Evolutionary conservation across 2,888 invertebrate genomes (phyloP), one percentile per base, ranked within the genome.

Genomic region (Drosophila diplacantha): DNA sequence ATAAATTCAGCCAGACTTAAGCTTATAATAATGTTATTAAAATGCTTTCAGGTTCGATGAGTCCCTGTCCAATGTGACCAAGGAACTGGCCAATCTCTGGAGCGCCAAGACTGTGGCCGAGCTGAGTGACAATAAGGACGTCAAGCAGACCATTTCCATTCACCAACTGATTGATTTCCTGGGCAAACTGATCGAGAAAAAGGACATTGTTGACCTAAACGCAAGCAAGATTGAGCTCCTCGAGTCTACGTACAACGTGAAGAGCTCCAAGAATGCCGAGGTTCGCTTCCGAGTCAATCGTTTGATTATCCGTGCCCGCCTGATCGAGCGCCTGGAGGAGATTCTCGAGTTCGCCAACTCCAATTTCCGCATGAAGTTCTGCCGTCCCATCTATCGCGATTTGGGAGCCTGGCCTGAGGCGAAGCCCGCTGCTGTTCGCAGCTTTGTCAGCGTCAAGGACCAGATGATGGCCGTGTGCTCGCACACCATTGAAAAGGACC

Each of bases 311-410:
- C 92, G 91, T 84, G 93, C 93, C 12, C 91, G 90, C 56, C 93
- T 95, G 90, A 88, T 90, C 26, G 89, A 91, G 0, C 92, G 92
- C 79, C 88, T 97, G 34, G 88, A 90, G 2, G 90, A 91, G 16
- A 93, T 93, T 2, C 89, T 97, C 56, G 86, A 91, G 20, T 97
- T 97, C 90, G 92, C 96, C 9, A 95, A 94, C 73, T 91, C 91
- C 18, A 93, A 95, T 84, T 97, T 97, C 34, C 91, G 98, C 55
- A 95, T 97, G 95, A 98, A 98, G 87, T 98, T 92, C 88, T 93
- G 95, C 3, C 91, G 96, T 32, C 96, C 97, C 3, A 90, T 98
- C 47, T 97, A 96, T 88, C 92, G 95, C 66, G 96, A 95, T 84
- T 89, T 97, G 60, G 94, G 93, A 75, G 90, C 89, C 0, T 97